phyloP scores from a whole-genome alignment of 2,888 invertebrate genomes.

The Desoria tigrina region DNA sequence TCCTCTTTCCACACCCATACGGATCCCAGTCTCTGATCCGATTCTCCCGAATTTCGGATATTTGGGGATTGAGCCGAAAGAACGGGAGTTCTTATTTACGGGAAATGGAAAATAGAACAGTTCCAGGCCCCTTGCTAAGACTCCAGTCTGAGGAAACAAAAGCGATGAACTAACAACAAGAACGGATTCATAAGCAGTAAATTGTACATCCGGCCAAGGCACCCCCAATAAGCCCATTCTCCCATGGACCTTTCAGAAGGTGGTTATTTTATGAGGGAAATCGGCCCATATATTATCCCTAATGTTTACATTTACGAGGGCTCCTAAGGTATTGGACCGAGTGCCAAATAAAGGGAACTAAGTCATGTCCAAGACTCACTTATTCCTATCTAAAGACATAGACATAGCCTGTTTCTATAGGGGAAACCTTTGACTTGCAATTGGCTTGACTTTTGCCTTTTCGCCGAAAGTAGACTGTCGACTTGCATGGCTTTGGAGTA shows the following conservation, averaged over 20 bases:
- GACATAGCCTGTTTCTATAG: too few species aligned
- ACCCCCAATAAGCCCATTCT: neutral
- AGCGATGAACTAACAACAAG: neutral
- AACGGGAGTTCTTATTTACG: too few species aligned
- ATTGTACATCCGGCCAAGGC: constrained; percentile 10
- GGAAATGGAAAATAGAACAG: too few species aligned
- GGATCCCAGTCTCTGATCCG: neutral
- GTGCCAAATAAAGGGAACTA: too few species aligned
- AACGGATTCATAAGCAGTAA: constrained; percentile 15
- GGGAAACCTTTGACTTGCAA: too few species aligned
- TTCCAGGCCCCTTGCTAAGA: too few species aligned
- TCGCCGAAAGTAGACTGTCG: neutral
- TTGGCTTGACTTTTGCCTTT: neutral
- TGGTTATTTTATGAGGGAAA: constrained; percentile 41
- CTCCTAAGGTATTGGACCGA: constrained; percentile 3
- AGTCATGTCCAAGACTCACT: too few species aligned
- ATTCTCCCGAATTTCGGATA: neutral
- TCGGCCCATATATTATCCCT: constrained; percentile 37
- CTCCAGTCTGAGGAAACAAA: too few species aligned
- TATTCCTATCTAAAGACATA: too few species aligned
- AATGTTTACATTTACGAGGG: constrained; percentile 43
- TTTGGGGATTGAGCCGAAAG: neutral
- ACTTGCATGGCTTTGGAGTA: too few species aligned
- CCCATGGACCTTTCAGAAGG: constrained; percentile 28
- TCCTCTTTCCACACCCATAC: constrained; percentile 13